Evolutionary conservation across 2,888 invertebrate species (phyloP).

Genomic region (Formica aserva): DNA sequence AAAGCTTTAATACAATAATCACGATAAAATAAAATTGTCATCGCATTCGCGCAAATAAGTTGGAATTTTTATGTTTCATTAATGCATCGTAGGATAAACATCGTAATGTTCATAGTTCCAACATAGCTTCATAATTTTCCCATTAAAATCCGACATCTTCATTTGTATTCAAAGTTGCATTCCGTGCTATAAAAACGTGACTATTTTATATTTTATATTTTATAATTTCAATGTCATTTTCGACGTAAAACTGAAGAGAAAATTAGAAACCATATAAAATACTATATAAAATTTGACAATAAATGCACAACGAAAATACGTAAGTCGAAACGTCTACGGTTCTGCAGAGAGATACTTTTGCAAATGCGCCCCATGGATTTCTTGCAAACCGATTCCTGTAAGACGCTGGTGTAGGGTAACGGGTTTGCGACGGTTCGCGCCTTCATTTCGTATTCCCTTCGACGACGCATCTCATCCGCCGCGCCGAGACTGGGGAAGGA

Average conservation of each 20-base stretch:
- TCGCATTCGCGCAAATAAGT: neutral
- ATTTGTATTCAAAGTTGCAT: neutral
- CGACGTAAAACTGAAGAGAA: neutral
- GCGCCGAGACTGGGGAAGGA: conserved; percentile 59
- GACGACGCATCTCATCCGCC: conserved; percentile 80
- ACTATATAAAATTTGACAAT: neutral
- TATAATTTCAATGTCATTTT: neutral
- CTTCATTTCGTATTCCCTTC: conserved; percentile 83
- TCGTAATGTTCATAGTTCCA: neutral
- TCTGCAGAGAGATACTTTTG: neutral
- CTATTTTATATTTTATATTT: neutral
- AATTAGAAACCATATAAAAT: neutral
- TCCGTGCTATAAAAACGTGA: neutral
- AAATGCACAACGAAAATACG: neutral
- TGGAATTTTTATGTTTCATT: neutral
- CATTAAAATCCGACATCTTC: neutral
- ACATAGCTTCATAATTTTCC: neutral
- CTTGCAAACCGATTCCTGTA: conserved; percentile 33
- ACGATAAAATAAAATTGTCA: conserved; percentile 11
- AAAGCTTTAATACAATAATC: conserved; percentile 20
- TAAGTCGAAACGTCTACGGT: neutral
- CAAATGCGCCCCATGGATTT: conserved; percentile 24
- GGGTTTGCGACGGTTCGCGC: conserved; percentile 72
- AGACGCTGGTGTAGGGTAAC: conserved; percentile 69
- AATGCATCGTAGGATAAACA: neutral